A percentile compares a stretch with the other conserved stretches of the same genome.
phyloP scores from a whole-genome alignment of 2,797 vertebrate genomes.

The Dendrocincla tyrannina region DNA sequence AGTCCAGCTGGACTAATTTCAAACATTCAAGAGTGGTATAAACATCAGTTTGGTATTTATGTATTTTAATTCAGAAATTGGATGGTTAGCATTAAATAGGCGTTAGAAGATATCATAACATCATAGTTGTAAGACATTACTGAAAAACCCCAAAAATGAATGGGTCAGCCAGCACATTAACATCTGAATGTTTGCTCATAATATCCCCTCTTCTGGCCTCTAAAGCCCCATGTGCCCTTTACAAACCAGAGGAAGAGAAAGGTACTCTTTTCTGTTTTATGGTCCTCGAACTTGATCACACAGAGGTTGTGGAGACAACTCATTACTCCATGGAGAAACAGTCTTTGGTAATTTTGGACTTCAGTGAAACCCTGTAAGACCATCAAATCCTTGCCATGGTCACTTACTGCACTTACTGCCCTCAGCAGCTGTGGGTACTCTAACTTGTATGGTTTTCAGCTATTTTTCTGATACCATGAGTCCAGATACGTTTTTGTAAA shows the following conservation, averaged over 20 bases:
- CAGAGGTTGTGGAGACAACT: not conserved
- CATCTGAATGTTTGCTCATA: not conserved
- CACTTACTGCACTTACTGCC: not conserved
- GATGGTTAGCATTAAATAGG: not conserved
- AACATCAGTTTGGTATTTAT: not conserved
- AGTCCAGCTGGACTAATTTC: not conserved
- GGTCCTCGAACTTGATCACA: not conserved
- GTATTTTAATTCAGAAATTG: not conserved
- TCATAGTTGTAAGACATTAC: not conserved
- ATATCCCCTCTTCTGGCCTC: not conserved
- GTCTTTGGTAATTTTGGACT: not conserved
- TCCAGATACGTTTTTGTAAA: not conserved
- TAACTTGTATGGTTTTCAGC: not conserved
- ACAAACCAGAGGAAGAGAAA: not conserved
- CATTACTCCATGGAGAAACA: not conserved
- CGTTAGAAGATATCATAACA: not conserved
- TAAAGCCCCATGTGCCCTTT: not conserved
- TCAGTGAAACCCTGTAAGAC: accelerated
- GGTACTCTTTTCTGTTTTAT: not conserved
- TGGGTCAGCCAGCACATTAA: not conserved
- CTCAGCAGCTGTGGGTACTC: not conserved
- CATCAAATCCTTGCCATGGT: not conserved
- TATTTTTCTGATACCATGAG: not conserved
- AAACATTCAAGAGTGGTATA: not conserved
- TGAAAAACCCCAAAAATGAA: not conserved